Evolutionary conservation across 2,888 invertebrate species (phyloP), one percentile per base, ranked within the genome.

Genomic region (Trichopoda pennipes): DNA sequence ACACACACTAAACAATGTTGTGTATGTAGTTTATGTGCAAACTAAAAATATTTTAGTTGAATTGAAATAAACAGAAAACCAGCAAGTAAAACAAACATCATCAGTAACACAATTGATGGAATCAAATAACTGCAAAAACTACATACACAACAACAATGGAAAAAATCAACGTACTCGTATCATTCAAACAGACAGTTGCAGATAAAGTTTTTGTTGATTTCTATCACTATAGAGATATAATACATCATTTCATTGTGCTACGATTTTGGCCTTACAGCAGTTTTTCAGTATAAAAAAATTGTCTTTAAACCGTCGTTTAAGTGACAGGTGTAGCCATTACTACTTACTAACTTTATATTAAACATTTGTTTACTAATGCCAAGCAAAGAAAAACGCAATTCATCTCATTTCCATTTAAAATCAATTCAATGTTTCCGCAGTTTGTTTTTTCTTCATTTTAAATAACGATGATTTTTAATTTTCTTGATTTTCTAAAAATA

Each of bases 361-460:
- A 28, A 28, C 28, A 4, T 77, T 70, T 70, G 38, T 77, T 77
- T 42, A 63, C 58, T 78, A 78, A 64, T 23, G 58, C 23, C 64
- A 68, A 64, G 17, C 35, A 47, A 42, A 35, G 23, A 64, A 64
- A 75, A 79, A 78, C 19, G 66, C 80, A 79, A 73, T 72, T 75
- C 79, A 79, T 76, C 73, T 84, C 61, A 79, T 81, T 78, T 79
- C 70, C 70, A 79, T 72, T 79, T 79, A 55, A 81, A 84, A 83
- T 78, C 38, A 80, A 80, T 80, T 66, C 80, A 70, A 80, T 63
- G 68, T 79, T 66, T 70, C 51, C 56, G 58, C 14, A 10, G 14
- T 38, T 38, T 38, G 10, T 38, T 38, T 32, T 28, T 28, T 4
- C 28, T 19, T 42, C 23, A 16, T 58, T 10, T 10, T 7, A 42